Evolutionary conservation across 2,888 invertebrate species (phyloP), one percentile per base, ranked within the genome.

Genomic region (Pseudococcus jackbeardsleyi): DNA sequence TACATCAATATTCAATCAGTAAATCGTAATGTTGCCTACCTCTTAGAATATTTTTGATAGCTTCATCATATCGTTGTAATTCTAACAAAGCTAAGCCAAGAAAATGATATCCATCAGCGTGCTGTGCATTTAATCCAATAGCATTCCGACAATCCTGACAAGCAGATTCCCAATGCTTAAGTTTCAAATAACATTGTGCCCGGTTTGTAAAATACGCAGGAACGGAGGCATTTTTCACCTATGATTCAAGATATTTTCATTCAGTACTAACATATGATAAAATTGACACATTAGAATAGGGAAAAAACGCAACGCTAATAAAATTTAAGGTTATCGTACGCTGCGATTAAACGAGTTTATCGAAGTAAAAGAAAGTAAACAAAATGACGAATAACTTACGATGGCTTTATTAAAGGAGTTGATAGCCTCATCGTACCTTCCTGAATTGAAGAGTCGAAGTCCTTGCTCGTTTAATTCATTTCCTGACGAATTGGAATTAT

Each of bases 51-150:
- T 98, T 97, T 92, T 97, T 97, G 88, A 99, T 97, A n/a, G 99
- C 96, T 92, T 99, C 99, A 92, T 99, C 99, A 91, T 95, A 96
- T 89, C 94, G 94, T 90, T 96, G 97, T 90, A 96, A 92, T 92
- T 99, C 98, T 89, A 97, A 93, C 1, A 98, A 92, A 0, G 98
- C 98, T 91, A 98, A 96, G 0, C 99, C 99, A 89, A 98, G 93
- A 91, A 99, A 99, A 92, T 98, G 99, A 91, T 99, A 98, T 0
- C 97, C 99, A 91, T 99, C 99, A 17, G 99, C 96, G 90, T 96
- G 93, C 91, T 95, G 96, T 0, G 95, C 94, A 91, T 99, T 99
- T 91, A 99, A 94, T 90, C 99, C 99, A 46, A 99, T 92, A 0
- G 99, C 98, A 82, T 97, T 93, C 85, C 96, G 94, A 91, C 99